Evolutionary conservation across 2,113 vertebrate species (phyloP), one percentile per base, ranked within the genome.

Genomic region (Lucifuga dentata): DNA sequence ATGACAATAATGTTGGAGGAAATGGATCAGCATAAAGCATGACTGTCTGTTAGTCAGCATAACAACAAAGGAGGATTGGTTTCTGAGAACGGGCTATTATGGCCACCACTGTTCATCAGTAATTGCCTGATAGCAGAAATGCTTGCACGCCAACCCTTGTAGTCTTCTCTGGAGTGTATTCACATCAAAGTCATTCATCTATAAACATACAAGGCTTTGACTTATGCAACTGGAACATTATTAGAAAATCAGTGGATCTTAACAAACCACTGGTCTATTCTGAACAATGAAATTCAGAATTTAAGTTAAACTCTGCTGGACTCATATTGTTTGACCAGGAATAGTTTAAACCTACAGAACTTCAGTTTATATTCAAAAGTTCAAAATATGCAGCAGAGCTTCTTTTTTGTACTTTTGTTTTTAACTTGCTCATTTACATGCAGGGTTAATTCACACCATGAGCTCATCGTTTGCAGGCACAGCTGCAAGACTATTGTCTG

Each of bases 401-500:
- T 24, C 11, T 12, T 29, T 46, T 60, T 36, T 35, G 23, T 33
- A 13, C 56, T 67, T 65, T 48, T 51, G 13, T 41, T 43, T 51
- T 56, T 16, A 46, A 21, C 15, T 46, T 1, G 3, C 63, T n/a
- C 36, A 66, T 76, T 44, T 33, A 52, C 35, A 66, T 72, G 63
- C 57, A 63, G 45, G 41, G 59, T 52, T 41, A 32, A n/a, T 71
- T 75, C 40, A 32, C 63, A 23, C 6, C 48, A 35, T 46, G 51
- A n/a, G 39, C 46, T 70, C 45, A 40, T 0, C 43, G 20, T 49
- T 65, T 20, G 68, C 62, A 60, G 48, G 23, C 7, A 17, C 21
- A 63, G 38, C 20, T 5, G 16, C n/a, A 13, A 68, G 38, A 38
- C 33, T 41, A 33, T 11, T 26, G 44, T 65, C 23, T 36, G 56